Percentiles rank a stretch among this genome's conserved stretches.
Evolutionary conservation across 2,797 vertebrate species (phyloP).

Genomic region (Psittacula derbiana): DNA sequence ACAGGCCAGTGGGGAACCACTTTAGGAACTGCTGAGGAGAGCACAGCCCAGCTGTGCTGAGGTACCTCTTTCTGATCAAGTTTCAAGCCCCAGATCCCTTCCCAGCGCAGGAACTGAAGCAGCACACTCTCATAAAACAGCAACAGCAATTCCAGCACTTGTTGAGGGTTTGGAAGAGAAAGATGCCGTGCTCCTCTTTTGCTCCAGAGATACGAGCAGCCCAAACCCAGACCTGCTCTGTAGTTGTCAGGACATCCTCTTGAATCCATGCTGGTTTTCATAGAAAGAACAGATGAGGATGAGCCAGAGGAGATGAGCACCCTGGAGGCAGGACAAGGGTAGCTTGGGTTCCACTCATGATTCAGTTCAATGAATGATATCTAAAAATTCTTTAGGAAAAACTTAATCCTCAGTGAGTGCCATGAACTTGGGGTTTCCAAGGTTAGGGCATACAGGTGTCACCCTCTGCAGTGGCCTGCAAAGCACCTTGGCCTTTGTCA

Average conservation of each 20-base stretch:
- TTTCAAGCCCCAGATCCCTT: conserved; percentile 53
- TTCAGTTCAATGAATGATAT: neutral
- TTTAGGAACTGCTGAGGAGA: conserved; percentile 13
- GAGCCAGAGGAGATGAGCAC: neutral
- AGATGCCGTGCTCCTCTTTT: neutral
- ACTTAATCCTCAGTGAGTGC: neutral
- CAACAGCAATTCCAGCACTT: neutral
- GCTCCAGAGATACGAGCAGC: neutral
- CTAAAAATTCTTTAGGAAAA: neutral
- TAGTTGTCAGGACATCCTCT: neutral
- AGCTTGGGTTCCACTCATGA: neutral
- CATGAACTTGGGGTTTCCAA: neutral
- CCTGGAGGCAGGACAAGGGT: neutral
- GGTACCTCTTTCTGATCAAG: conserved; percentile 28
- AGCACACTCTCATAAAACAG: conserved; percentile 19
- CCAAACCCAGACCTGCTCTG: neutral
- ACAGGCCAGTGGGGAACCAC: conserved; percentile 35
- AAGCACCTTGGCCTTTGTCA: neutral
- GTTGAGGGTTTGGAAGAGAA: neutral
- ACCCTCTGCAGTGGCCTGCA: neutral
- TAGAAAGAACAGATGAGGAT: neutral
- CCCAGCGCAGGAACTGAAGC: conserved; percentile 7
- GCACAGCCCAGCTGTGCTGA: conserved; percentile 48
- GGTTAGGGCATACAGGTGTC: neutral
- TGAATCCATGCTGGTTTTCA: neutral